A percentile compares a stretch with the other conserved stretches of the same genome.
Conservation (phyloP, 2,888 invertebrate genomes). For the Zygaena filipendulae region DNA sequence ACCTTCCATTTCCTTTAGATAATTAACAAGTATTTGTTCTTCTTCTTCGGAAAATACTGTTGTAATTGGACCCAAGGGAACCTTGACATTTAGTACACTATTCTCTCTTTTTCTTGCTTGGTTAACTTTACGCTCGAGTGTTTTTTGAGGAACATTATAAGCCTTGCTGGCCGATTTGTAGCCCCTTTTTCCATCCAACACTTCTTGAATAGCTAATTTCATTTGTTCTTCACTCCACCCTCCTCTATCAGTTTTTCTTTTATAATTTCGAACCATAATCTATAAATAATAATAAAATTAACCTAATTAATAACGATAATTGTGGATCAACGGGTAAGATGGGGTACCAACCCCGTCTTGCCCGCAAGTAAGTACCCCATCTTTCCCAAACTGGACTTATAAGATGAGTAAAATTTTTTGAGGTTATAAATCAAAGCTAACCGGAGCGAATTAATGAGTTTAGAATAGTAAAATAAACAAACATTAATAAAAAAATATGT, state of each 20-base stretch:
- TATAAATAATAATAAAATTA: no score
- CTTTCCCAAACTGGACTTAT: no score
- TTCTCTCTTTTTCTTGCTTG: slow-evolving; percentile 5
- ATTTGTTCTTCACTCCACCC: slow-evolving; percentile 4
- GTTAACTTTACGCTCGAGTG: slow-evolving; percentile 7
- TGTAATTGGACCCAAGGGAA: slow-evolving; percentile 6
- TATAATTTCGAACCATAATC: slow-evolving; percentile 3
- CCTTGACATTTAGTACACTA: slow-evolving; percentile 3
- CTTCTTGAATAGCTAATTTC: slow-evolving; percentile 3
- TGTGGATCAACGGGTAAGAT: no score
- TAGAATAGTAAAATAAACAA: no score
- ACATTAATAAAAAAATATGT: no score
- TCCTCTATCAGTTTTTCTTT: slow-evolving; percentile 5
- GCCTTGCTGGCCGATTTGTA: slow-evolving; percentile 2
- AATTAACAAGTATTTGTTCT: slow-evolving; percentile 12
- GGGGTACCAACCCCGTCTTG: no score
- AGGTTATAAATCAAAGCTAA: no score
- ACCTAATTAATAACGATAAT: no score
- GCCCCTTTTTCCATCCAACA: slow-evolving; percentile 6
- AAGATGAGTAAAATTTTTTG: no score
- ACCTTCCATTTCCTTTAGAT: slow-evolving; percentile 14
- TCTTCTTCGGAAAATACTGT: slow-evolving; percentile 11
- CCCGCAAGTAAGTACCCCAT: no score
- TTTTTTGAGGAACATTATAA: slow-evolving; percentile 4
- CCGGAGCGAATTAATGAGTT: no score